Percentiles rank a stretch among this genome's conserved stretches.
These are phyloP conservation scores for Hippopotamyrus pictus DNA, from an alignment of 2,797 vertebrate species.

Conservation along the genomic window DNA sequence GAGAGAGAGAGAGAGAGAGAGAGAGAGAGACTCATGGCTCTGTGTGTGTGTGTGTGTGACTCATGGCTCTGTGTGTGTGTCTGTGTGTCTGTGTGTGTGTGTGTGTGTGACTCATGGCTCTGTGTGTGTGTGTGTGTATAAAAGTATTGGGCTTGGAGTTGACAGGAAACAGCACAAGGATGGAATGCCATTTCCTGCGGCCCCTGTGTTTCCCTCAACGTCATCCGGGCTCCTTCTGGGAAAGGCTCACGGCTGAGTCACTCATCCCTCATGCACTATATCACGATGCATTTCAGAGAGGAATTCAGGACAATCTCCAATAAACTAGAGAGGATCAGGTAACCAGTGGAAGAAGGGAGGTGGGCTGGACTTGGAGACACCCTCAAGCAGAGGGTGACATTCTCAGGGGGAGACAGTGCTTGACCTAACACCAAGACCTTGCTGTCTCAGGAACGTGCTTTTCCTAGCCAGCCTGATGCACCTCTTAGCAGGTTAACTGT, in stretches of 20 bases:
- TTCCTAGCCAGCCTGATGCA: background rate
- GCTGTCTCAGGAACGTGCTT: background rate
- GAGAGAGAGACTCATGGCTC: no score
- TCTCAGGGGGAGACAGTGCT: background rate
- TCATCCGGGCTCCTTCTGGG: constrained; percentile 16
- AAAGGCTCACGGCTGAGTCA: background rate
- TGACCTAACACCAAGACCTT: background rate
- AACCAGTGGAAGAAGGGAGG: background rate
- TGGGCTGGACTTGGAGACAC: background rate
- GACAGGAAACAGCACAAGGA: constrained; percentile 22
- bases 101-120: no score
- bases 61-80: background rate
- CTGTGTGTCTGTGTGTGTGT: background rate
- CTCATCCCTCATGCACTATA: background rate
- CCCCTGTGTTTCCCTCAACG: constrained; percentile 24
- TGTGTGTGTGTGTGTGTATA: constrained; percentile 4
- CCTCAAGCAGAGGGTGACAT: background rate
- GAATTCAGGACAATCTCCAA: background rate
- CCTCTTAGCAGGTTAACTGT: background rate
- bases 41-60: background rate
- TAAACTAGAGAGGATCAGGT: background rate
- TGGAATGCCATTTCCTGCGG: constrained; percentile 22
- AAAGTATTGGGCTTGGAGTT: background rate
- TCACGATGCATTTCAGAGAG: background rate
- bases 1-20: no score